phyloP scores from a whole-genome alignment of 64 coral and sea anemone genomes.

The Montipora sp. region DNA sequence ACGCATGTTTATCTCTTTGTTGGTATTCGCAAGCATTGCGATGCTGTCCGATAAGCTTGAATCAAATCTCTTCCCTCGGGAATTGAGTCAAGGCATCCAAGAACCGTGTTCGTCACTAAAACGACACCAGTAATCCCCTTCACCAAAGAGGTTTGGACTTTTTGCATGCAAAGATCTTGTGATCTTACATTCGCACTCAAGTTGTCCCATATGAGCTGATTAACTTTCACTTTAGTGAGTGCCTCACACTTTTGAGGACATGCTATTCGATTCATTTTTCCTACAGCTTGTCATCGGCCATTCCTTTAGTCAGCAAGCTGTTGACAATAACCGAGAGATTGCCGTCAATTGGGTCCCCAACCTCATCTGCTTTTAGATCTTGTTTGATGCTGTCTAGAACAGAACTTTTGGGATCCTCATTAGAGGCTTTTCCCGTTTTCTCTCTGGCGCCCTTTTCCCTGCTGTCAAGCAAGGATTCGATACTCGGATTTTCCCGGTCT shows the following conservation, averaged over 20 bases:
- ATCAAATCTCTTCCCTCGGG: constrained; percentile 27
- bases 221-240: constrained; percentile 30
- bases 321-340: constrained; percentile 30
- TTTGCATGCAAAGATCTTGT: constrained; percentile 44
- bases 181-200: constrained; percentile 28
- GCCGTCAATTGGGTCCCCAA: background rate
- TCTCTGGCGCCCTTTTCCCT: background rate
- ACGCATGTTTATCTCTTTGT: constrained; percentile 12
- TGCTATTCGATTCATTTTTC: background rate
- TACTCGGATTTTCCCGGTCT: background rate
- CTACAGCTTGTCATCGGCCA: constrained; percentile 31
- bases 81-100: background rate
- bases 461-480: background rate
- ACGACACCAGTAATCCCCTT: constrained; percentile 31
- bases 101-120: background rate
- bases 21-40: constrained; percentile 48
- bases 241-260: background rate
- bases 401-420: background rate
- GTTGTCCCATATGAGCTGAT: constrained; percentile 43
- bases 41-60: constrained; percentile 19
- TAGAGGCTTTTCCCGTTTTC: background rate
- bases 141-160: constrained; percentile 18
- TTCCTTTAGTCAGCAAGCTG: background rate
- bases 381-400: constrained; percentile 50
- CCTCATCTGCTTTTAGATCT: constrained; percentile 48